Evolutionary conservation across 2,113 vertebrate species (phyloP).

Genomic region (Nipponia nippon): DNA sequence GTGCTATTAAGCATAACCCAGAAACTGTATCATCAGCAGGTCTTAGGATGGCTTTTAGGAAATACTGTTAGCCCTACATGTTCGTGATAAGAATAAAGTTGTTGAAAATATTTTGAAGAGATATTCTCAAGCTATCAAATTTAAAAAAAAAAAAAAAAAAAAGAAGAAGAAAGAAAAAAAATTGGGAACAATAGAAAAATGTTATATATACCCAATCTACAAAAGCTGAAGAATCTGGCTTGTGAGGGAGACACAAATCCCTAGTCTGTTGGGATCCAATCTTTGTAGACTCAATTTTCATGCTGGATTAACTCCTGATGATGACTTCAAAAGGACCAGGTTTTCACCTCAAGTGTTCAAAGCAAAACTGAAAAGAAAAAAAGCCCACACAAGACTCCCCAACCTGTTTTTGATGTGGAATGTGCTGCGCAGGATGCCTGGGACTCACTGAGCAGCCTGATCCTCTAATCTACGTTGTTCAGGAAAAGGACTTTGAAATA

Average conservation of each 20-base stretch:
- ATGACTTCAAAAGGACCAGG: conserved; percentile 57
- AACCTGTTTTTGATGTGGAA: conserved; percentile 59
- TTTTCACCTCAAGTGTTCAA: conserved; percentile 62
- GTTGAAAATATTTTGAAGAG: neutral
- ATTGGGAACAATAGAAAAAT: neutral
- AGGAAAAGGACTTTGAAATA: conserved; percentile 42
- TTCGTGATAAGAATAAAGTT: neutral
- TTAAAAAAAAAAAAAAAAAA: too few species aligned
- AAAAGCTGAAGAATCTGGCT: neutral
- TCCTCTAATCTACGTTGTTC: conserved; percentile 43
- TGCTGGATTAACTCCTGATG: conserved; percentile 58
- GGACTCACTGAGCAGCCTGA: conserved; percentile 12
- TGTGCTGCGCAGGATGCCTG: neutral
- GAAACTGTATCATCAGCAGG: neutral
- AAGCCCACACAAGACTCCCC: conserved; percentile 35
- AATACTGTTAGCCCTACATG: neutral
- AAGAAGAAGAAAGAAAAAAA: too few species aligned
- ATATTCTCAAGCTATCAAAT: neutral
- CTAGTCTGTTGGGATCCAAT: conserved; percentile 41
- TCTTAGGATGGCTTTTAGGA: neutral
- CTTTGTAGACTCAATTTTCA: conserved; percentile 42
- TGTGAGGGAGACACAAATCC: conserved; percentile 43
- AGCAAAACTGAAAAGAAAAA: conserved; percentile 37
- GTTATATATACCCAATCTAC: neutral
- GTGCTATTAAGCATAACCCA: neutral